Evolutionary conservation across 2,888 invertebrate genomes (phyloP), one percentile per base, ranked within the genome.

Genomic region (Panopea generosa): DNA sequence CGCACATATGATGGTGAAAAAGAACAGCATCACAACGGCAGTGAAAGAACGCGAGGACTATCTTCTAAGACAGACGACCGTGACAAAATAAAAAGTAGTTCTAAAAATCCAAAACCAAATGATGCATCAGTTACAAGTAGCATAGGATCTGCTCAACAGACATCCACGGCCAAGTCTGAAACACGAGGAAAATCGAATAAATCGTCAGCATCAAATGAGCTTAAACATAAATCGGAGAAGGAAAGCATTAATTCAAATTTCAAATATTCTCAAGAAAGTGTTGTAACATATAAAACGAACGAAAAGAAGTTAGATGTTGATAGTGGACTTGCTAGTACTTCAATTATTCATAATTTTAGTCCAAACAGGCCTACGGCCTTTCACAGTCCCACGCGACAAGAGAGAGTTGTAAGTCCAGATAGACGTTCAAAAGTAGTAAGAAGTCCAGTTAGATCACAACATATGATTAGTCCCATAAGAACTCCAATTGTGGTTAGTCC

Each of bases 11-110:
- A 52, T 22, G 22, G 24, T 24, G 24, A 52, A 20, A 52, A 26
- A 24, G 26, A 26, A 20, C 52, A 20, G 45, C 18, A 33, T 7
- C 33, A 33, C 4, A 11, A 50, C 27, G 63, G 62, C 29, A 70
- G 70, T 60, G 77, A 77, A 63, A 61, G 73, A 27, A 67, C 73
- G 1, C 57, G 73, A n/a, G 77, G 73, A 24, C 59, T 49, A n/a
- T 22, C 27, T 22, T 60, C 63, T 7, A 77, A 77, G 69, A 77
- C 77, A 9, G 72, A 73, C 11, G 77, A 77, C 29, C 52, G 47
- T 38, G 77, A 73, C 27, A 77, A 72, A 52, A 77, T 77, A 33
- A 77, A 77, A 60, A 68, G 72, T 27, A 67, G 67, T 22, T 33
- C 45, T 18, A 76, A 76, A 59, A n/a, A 20, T 29, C n/a, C 59